These are phyloP conservation scores for Endotricha flammealis DNA, from an alignment of 2,888 invertebrate genomes.

Conservation along the genomic window DNA sequence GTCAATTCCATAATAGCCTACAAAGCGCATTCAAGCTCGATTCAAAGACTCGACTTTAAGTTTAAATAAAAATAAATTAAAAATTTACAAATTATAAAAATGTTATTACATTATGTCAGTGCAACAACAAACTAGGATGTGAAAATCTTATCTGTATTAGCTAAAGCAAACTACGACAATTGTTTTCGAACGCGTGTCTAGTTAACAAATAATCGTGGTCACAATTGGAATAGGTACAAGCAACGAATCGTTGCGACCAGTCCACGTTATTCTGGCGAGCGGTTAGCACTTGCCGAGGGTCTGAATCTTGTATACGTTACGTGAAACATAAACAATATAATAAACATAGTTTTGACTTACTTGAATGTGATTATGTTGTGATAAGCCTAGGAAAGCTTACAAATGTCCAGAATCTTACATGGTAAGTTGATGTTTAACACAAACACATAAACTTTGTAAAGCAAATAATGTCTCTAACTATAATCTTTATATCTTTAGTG, in stretches of 20 bases:
- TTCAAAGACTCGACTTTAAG: no score
- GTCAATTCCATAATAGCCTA: no score
- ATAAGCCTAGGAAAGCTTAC: neutral
- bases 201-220: conserved; percentile 71
- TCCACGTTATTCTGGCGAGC: conserved; percentile 63
- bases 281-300: conserved; percentile 48
- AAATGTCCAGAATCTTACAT: neutral
- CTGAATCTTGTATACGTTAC: conserved; percentile 20
- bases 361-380: neutral
- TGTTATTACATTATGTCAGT: no score
- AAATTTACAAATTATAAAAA: no score
- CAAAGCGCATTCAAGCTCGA: no score
- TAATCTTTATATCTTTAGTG: no score
- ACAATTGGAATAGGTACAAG: conserved; percentile 72
- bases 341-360: neutral
- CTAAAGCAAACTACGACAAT: conserved; percentile 62
- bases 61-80: no score
- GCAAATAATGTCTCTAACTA: no score
- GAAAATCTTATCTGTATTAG: conserved; percentile 63
- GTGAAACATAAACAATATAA: neutral
- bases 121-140: no score
- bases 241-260: conserved; percentile 53
- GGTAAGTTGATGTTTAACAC: no score
- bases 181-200: conserved; percentile 75
- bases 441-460: no score